phyloP scores from a whole-genome alignment of 37 sponge, comb jelly and placozoan species.

The Agelas oroides region DNA sequence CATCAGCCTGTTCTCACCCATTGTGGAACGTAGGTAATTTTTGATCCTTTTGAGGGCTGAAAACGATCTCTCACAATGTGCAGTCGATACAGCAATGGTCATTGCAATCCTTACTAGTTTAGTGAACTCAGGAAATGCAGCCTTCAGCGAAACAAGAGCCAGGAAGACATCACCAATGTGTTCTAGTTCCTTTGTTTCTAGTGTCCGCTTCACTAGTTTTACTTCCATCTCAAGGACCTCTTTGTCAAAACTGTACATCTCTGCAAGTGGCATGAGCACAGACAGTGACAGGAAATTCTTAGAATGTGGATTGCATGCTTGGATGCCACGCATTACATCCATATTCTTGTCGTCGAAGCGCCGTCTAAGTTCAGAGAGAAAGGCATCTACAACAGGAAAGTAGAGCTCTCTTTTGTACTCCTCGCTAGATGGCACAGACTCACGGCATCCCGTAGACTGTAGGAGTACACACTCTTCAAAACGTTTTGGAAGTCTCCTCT shows the following conservation, averaged over 20 bases:
- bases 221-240: neutral
- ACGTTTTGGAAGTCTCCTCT: too few relatives aligned
- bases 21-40: constrained; percentile 45
- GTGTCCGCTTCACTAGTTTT: constrained; percentile 1
- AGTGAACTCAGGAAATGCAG: neutral
- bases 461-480: too few relatives aligned
- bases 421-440: too few relatives aligned
- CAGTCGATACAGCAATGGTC: constrained; percentile 50
- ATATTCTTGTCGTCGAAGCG: too few relatives aligned
- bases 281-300: too few relatives aligned
- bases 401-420: too few relatives aligned
- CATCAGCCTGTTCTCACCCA: constrained; percentile 34
- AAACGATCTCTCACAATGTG: constrained; percentile 58
- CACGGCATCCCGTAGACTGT: too few relatives aligned
- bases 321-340: too few relatives aligned
- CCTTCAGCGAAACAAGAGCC: neutral
- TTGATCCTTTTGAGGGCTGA: constrained; percentile 66
- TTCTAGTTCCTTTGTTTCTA: neutral
- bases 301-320: too few relatives aligned
- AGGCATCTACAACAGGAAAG: too few relatives aligned
- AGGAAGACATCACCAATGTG: neutral
- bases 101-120: neutral
- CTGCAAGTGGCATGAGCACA: too few relatives aligned
- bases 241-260: neutral
- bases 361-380: too few relatives aligned